Percentiles rank a stretch among this genome's conserved stretches.
These are phyloP conservation scores for Microhierax caerulescens DNA, from an alignment of 2,797 vertebrate genomes.

Conservation along the genomic window DNA sequence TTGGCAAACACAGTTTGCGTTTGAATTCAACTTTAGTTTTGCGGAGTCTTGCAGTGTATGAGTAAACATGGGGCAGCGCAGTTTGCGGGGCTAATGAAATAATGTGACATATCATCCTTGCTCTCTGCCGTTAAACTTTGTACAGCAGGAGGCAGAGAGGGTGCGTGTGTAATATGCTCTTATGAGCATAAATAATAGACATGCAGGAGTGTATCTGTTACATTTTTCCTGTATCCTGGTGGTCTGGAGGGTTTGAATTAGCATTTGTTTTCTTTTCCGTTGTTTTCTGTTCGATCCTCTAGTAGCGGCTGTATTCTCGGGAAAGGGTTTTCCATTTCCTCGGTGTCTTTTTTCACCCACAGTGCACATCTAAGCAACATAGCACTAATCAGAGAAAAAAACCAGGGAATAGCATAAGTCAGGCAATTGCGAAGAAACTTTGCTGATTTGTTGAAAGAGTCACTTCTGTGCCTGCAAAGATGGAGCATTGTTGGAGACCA, in stretches of 20 bases:
- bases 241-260: not conserved
- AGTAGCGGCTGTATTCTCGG: not conserved
- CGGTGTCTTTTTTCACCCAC: not conserved
- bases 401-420: not conserved
- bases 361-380: not conserved
- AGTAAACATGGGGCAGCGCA: not conserved
- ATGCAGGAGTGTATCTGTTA: not conserved
- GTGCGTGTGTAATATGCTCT: not conserved
- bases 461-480: not conserved
- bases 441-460: not conserved
- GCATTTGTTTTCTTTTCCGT: not conserved
- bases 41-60: rapidly evolving
- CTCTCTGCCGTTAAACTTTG: not conserved
- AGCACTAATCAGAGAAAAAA: not conserved
- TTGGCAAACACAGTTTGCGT: not conserved
- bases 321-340: not conserved
- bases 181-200: not conserved
- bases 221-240: not conserved
- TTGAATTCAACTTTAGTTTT: not conserved
- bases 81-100: not conserved
- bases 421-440: not conserved
- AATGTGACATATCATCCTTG: not conserved
- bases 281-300: not conserved
- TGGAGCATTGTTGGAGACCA: not conserved
- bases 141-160: not conserved